phyloP scores from a whole-genome alignment of 2,113 vertebrate genomes.

The Siphamia tubifer region DNA sequence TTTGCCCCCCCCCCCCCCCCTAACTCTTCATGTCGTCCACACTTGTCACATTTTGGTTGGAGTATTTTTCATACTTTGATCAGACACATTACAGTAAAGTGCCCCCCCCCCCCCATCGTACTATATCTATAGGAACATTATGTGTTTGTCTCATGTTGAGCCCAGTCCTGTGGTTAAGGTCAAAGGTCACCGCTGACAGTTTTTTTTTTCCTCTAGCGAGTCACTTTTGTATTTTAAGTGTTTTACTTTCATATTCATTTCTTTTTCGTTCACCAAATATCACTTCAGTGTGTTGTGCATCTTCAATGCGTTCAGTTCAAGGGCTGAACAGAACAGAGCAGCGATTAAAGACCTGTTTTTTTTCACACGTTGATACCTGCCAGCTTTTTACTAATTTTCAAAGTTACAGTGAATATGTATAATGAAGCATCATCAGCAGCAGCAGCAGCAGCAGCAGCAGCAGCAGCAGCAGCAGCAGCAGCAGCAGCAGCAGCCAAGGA shows the following conservation, averaged over 20 bases:
- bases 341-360: conserved; percentile 62
- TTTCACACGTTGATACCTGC: conserved; percentile 71
- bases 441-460: no score
- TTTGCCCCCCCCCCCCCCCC: conserved; percentile 90
- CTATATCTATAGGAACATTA: conserved; percentile 44
- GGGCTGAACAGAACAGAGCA: conserved; percentile 64
- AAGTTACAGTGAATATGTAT: conserved; percentile 55
- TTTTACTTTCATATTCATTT: conserved; percentile 67
- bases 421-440: conserved; percentile 56
- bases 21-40: no score
- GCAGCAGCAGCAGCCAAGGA: conserved; percentile 69
- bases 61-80: conserved; percentile 29
- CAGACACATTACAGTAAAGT: conserved; percentile 22
- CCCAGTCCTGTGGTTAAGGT: conserved; percentile 49
- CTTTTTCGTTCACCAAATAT: conserved; percentile 63
- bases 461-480: no score
- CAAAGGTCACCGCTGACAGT: conserved; percentile 49
- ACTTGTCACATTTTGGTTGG: conserved; percentile 45
- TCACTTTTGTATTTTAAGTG: conserved; percentile 69
- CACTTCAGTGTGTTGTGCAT: conserved; percentile 38
- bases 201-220: conserved; percentile 58
- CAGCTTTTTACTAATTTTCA: conserved; percentile 70
- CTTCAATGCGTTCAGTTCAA: conserved; percentile 67
- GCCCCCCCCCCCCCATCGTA: conserved; percentile 14
- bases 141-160: conserved; percentile 25